Base-by-base conservation (phyloP, 1,140 invertebrate species). In the Daktulosphaira vitifoliae region DNA sequence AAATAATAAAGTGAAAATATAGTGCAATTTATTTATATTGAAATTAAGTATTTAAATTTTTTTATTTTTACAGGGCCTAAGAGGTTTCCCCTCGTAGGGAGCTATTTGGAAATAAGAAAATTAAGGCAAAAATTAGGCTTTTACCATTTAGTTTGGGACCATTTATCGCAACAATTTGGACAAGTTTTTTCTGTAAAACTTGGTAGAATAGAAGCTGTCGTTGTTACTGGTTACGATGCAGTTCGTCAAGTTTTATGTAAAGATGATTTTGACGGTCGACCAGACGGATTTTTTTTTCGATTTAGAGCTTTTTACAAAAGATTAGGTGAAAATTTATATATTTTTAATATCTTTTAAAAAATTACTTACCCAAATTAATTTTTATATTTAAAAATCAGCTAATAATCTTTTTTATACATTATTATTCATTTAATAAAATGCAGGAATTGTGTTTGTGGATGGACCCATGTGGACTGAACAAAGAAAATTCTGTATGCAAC, bases 241-340 rank as follows among this genome's bases (percentile, higher is more conserved):
- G 80, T 85, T 0, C 82, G 78, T 67, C 80, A 85, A 69, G 78
- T 81, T 7, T 74, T 82, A 1, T 73, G 74, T 2, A 78, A 75
- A 38, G 81, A 85, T 7, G 82, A 84, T 46, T 85, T 88, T 65
- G 80, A 84, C 46, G 84, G 82, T 3, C 77, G 86, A 65, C 86
- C 87, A 0, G 79, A 84, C 71, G 84, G 84, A 52, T 84, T 84
- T 68, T 82, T 85, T 70, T 84, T 84, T 66, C 74, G 77, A 33
- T 73, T 84, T 20, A 75, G 85, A 67, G 77, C 81, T 0, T 82
- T 82, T 68, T 82, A 82, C 22, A 80, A 83, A 71, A 78, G 82
- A 72, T 74, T 80, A 68, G 84, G 84, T 87, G 73, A 73, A 72
- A n/a, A n/a, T n/a, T n/a, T n/a, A n/a, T n/a, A n/a, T n/a, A n/a